phyloP scores from a whole-genome alignment of 2,797 vertebrate species.

The Spinus olivaceus region DNA sequence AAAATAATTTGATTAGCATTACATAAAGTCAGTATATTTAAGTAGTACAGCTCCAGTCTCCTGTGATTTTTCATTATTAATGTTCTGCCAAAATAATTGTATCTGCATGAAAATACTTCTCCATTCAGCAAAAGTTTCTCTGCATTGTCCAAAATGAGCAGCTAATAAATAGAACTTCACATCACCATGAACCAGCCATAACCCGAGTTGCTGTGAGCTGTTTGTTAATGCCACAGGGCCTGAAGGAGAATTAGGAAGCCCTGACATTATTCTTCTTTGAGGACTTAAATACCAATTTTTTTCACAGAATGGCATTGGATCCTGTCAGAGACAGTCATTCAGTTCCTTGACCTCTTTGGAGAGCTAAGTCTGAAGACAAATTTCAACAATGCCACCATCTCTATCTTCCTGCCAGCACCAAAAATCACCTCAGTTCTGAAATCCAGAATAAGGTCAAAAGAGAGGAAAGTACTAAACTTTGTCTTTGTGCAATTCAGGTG shows the following conservation, averaged over 20 bases:
- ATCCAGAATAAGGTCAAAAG: background rate
- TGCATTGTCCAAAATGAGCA: background rate
- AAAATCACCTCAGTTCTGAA: constrained; percentile 9
- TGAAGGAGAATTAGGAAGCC: background rate
- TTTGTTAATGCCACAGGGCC: background rate
- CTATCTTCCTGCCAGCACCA: background rate
- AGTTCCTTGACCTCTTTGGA: constrained; percentile 8
- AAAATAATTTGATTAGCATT: constrained; percentile 5
- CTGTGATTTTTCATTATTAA: constrained; percentile 1
- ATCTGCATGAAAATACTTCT: background rate
- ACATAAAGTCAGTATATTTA: background rate
- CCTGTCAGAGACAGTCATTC: background rate
- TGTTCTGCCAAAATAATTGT: background rate
- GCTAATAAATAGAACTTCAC: background rate
- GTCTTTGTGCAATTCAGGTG: background rate
- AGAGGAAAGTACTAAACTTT: background rate
- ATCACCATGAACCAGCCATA: background rate
- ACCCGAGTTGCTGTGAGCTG: background rate
- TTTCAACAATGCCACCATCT: background rate
- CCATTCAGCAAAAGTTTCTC: background rate
- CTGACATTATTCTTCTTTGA: background rate
- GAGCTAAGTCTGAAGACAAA: constrained; percentile 3
- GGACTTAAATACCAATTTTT: constrained; percentile 20
- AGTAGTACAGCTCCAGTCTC: background rate
- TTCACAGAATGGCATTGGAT: background rate